Evolutionary conservation across 2,797 vertebrate genomes (phyloP).

Genomic region (Siniperca undulata): DNA sequence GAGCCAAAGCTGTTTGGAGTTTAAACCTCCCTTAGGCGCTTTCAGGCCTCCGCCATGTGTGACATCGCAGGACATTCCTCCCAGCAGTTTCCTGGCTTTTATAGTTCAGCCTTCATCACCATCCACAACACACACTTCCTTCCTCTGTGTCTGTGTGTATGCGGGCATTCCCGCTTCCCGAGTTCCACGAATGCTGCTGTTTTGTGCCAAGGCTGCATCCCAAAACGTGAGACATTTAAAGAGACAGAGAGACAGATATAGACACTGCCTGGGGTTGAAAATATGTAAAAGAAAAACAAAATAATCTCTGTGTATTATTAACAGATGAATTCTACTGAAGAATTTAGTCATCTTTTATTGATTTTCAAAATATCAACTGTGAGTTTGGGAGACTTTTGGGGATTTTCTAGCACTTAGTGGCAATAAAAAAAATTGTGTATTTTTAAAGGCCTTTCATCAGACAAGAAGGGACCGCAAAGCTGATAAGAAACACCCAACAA

Average conservation of each 20-base stretch:
- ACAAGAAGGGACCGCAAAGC: neutral
- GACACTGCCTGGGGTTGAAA: neutral
- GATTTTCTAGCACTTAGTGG: neutral
- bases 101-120: slow-evolving; percentile 62
- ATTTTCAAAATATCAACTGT: neutral
- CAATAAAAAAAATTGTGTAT: neutral
- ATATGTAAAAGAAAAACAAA: neutral
- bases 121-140: slow-evolving; percentile 67
- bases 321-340: neutral
- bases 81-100: slow-evolving; percentile 72
- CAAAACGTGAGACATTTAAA: slow-evolving; percentile 27
- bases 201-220: slow-evolving; percentile 29
- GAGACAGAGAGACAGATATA: slow-evolving; percentile 4
- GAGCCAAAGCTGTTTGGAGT: slow-evolving; percentile 22
- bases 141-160: slow-evolving; percentile 53
- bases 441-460: neutral
- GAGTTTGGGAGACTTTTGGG: neutral
- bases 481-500: neutral
- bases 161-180: slow-evolving; percentile 55
- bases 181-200: slow-evolving; percentile 57
- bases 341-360: neutral
- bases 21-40: slow-evolving; percentile 37
- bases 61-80: slow-evolving; percentile 68
- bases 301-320: neutral
- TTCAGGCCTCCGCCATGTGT: slow-evolving; percentile 44